Base-by-base conservation (phyloP, 2,113 vertebrate species). In the Orientallactaga bullata region DNA sequence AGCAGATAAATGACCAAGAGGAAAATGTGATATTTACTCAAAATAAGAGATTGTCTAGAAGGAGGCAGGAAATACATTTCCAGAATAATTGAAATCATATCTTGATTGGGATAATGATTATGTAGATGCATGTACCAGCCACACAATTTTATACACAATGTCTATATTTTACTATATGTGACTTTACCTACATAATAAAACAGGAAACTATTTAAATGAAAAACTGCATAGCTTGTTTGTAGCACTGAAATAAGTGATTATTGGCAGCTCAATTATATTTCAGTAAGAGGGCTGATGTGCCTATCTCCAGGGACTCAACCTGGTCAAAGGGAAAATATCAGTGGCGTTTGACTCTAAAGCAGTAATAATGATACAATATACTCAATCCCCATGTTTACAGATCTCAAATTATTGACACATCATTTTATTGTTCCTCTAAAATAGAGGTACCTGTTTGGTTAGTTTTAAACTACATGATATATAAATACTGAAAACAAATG, bases 401-500 rank as follows among this genome's bases (percentile, higher is more conserved):
- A 4, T 81, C 21, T 77, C 61, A 55, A 32, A n/a, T 65, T n/a
- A 77, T 21, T 93, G 9, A 81, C 63, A 39, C 55, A 82, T 9
- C 32, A 61, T 74, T 86, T 93, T 76, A 60, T 80, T 90, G 9
- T 78, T 69, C 21, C 26, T 74, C 30, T 63, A 20, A 84, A 90
- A 61, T 84, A n/a, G 30, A 84, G 55, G 4, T 73, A 42, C 6
- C 58, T 42, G 42, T 82, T 73, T 35, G 73, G 51, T 42, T 88
- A 79, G n/a, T 83, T 85, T 72, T 51, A 89, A 91, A 85, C 15
- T 3, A 1, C 18, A 68, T 81, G 28, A 81, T 66, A 82, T 68
- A 55, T 32, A 86, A 85, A 86, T 89, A 32, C 89, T 83, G 47
- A 39, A 15, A 90, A 87, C 4, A 76, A 93, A 58, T 35, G 11